Conservation (phyloP, 2,797 vertebrate genomes). For the Chrysolophus pictus region DNA sequence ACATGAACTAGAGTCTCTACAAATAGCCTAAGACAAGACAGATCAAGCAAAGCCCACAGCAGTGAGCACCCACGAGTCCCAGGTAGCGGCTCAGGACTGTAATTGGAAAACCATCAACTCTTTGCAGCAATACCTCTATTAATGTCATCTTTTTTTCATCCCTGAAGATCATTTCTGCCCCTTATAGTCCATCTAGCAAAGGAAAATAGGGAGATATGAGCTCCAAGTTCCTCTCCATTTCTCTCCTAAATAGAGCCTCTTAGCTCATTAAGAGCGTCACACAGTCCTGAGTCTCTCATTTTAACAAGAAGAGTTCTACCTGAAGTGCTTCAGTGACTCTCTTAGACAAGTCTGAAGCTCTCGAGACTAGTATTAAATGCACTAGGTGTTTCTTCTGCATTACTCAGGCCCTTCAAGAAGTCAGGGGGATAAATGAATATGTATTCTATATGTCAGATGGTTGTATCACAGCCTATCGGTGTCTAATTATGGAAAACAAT, state of each 20-base stretch:
- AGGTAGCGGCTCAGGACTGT: background rate
- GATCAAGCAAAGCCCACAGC: background rate
- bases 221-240: background rate
- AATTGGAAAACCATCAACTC: background rate
- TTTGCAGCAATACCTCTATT: background rate
- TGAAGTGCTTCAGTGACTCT: slow-evolving; percentile 58
- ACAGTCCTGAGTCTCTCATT: slow-evolving; percentile 55
- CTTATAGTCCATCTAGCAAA: background rate
- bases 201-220: background rate
- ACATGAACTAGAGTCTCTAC: background rate
- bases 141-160: background rate
- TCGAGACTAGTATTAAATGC: slow-evolving; percentile 67
- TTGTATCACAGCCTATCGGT: slow-evolving; percentile 57
- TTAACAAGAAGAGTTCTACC: slow-evolving; percentile 42
- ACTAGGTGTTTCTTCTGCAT: slow-evolving; percentile 60
- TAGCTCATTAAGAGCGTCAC: slow-evolving; percentile 48
- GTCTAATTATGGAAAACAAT: slow-evolving; percentile 71
- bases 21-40: background rate
- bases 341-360: slow-evolving; percentile 69
- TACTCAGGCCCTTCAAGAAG: slow-evolving; percentile 62
- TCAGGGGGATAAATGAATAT: slow-evolving; percentile 69
- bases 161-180: background rate
- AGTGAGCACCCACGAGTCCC: background rate
- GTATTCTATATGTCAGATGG: slow-evolving; percentile 68
- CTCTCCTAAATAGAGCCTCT: slow-evolving; percentile 51